Evolutionary conservation across 2,888 invertebrate species (phyloP).

Genomic region (Graphium colonna): DNA sequence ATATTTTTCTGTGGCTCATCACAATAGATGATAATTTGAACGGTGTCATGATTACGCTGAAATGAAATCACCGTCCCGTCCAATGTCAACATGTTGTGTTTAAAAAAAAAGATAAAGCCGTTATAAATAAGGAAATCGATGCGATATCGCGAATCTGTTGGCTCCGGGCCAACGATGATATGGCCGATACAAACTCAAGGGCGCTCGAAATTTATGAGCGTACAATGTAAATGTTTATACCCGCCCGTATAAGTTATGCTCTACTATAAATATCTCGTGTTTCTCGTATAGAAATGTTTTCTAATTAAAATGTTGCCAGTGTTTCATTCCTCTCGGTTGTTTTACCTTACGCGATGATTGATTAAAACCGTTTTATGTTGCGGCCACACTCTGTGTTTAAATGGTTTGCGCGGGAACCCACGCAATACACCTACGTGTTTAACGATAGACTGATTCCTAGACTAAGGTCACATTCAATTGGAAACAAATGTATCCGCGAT

Average conservation of each 20-base stretch:
- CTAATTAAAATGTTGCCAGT: background rate
- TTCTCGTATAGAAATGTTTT: slow-evolving; percentile 3
- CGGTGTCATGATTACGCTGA: background rate
- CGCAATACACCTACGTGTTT: background rate
- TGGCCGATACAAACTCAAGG: slow-evolving; percentile 56
- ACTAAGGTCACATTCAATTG: background rate
- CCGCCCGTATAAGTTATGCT: slow-evolving; percentile 24
- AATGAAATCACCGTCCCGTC: slow-evolving; percentile 12
- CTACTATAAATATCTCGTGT: slow-evolving; percentile 12
- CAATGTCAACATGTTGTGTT: slow-evolving; percentile 19
- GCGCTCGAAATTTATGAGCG: slow-evolving; percentile 48
- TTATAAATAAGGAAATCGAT: slow-evolving; percentile 47
- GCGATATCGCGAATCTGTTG: slow-evolving; percentile 54
- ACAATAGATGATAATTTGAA: no score
- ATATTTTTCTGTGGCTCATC: no score
- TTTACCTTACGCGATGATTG: background rate
- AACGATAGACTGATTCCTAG: background rate
- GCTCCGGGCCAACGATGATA: slow-evolving; percentile 54
- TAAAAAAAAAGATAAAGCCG: slow-evolving; percentile 18
- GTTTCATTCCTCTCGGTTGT: background rate
- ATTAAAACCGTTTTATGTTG: background rate
- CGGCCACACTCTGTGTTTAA: background rate
- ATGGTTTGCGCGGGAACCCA: background rate
- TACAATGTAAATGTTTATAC: slow-evolving; percentile 39
- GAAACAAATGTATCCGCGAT: no score